phyloP scores from a whole-genome alignment of 2,113 vertebrate species.

The Ciconia stormi region DNA sequence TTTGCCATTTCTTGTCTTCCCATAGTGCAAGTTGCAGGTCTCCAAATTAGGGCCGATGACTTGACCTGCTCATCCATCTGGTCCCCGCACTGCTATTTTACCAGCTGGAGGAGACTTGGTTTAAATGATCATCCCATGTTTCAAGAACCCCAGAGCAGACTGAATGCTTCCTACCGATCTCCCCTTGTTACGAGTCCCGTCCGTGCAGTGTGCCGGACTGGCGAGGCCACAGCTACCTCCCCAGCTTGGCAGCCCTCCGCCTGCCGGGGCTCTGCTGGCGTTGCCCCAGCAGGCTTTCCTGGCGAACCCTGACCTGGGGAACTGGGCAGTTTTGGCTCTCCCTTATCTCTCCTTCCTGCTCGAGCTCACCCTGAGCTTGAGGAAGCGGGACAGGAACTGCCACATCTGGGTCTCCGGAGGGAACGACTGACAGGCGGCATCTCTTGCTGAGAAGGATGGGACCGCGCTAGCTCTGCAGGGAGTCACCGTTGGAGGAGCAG shows the following conservation, averaged over 20 bases:
- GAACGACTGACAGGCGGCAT: not conserved
- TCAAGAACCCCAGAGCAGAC: not conserved
- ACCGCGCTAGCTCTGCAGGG: not conserved
- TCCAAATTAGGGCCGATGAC: rapidly evolving
- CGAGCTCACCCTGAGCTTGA: not conserved
- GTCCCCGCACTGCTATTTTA: not conserved
- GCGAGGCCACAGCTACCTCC: not conserved
- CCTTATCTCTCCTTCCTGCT: slow-evolving; percentile 54
- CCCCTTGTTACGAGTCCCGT: not conserved
- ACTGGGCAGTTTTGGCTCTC: slow-evolving; percentile 24
- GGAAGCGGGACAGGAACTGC: slow-evolving; percentile 37
- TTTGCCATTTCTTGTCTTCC: not conserved
- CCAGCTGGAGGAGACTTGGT: not conserved
- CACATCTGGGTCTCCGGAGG: not conserved
- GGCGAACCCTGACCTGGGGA: not conserved
- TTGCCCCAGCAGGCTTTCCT: not conserved
- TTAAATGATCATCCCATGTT: not conserved
- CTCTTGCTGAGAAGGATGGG: not conserved
- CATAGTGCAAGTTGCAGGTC: not conserved
- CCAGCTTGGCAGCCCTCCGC: not conserved
- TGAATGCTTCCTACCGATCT: not conserved
- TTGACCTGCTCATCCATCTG: not conserved
- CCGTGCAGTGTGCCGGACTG: rapidly evolving
- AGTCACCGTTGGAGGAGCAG: rapidly evolving
- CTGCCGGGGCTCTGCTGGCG: not conserved